Conservation (phyloP, 1,140 invertebrate species). For the Drosophila lacertosa region DNA sequence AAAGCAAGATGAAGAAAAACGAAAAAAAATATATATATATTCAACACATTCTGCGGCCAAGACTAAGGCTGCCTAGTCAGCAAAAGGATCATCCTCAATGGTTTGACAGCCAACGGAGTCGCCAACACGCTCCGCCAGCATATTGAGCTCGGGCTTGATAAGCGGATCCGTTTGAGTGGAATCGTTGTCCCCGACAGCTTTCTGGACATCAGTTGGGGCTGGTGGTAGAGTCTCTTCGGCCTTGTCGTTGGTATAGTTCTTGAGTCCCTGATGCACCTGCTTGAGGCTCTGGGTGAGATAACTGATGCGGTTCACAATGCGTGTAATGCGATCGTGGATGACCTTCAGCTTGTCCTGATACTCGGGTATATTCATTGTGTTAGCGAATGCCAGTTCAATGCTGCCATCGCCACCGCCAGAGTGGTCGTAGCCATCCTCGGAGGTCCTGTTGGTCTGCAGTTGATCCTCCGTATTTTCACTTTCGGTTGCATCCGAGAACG, state of each 20-base stretch:
- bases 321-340: constrained; percentile 17
- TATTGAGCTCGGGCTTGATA: constrained; percentile 4
- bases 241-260: neutral
- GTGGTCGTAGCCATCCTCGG: neutral
- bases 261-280: constrained; percentile 15
- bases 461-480: neutral
- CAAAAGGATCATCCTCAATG: neutral
- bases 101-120: constrained; percentile 24
- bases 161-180: constrained; percentile 11
- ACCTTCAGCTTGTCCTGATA: constrained; percentile 1
- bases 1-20: neutral
- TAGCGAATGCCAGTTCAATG: neutral
- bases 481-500: neutral
- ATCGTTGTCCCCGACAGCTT: neutral
- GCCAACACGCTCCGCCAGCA: constrained; percentile 10
- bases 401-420: neutral
- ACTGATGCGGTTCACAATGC: constrained; percentile 3
- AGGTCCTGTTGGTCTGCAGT: neutral
- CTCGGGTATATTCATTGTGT: neutral
- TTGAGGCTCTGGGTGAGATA: neutral
- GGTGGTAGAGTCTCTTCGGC: neutral
- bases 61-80: neutral
- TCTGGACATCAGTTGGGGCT: neutral
- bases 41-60: too few relatives aligned
- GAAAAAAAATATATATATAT: constrained; percentile 1